Conservation (phyloP, 2,888 invertebrate genomes). For the Pseudoips prasinana region DNA sequence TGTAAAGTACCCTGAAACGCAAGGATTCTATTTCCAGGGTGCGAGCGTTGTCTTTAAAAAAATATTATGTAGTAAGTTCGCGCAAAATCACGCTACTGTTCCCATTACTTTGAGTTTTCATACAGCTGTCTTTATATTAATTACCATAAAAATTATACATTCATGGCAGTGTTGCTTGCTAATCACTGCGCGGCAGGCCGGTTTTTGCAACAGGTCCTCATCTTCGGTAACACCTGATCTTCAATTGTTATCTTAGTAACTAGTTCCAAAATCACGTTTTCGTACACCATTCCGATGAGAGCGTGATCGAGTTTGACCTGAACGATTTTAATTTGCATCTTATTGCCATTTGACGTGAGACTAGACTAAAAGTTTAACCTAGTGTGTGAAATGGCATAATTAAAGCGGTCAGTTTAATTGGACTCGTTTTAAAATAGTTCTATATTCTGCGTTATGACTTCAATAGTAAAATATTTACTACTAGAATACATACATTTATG, state of each 20-base stretch:
- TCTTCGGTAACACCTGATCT: slow-evolving; percentile 47
- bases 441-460: background rate
- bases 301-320: slow-evolving; percentile 58
- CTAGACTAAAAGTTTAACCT: slow-evolving; percentile 21
- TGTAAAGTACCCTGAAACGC: too few relatives aligned
- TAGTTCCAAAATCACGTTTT: slow-evolving; percentile 57
- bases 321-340: slow-evolving; percentile 54
- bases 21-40: too few relatives aligned
- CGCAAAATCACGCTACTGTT: too few relatives aligned
- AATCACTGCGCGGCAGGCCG: slow-evolving; percentile 30
- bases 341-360: slow-evolving; percentile 38
- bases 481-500: too few relatives aligned
- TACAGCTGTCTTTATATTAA: slow-evolving; percentile 17
- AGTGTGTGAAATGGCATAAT: slow-evolving; percentile 24
- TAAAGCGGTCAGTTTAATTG: slow-evolving; percentile 7
- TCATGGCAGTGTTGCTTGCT: slow-evolving; percentile 1
- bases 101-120: slow-evolving; percentile 24
- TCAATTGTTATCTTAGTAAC: slow-evolving; percentile 58
- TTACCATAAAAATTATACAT: slow-evolving; percentile 31
- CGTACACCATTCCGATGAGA: slow-evolving; percentile 66
- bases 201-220: slow-evolving; percentile 44
- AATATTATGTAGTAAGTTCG: too few relatives aligned
- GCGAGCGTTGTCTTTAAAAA: too few relatives aligned
- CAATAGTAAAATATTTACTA: too few relatives aligned
- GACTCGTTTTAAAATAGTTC: too few relatives aligned